Percentiles rank a stretch among this genome's conserved stretches.
These are phyloP conservation scores for Pseudococcus jackbeardsleyi DNA, from an alignment of 2,888 invertebrate genomes.

Conservation along the genomic window DNA sequence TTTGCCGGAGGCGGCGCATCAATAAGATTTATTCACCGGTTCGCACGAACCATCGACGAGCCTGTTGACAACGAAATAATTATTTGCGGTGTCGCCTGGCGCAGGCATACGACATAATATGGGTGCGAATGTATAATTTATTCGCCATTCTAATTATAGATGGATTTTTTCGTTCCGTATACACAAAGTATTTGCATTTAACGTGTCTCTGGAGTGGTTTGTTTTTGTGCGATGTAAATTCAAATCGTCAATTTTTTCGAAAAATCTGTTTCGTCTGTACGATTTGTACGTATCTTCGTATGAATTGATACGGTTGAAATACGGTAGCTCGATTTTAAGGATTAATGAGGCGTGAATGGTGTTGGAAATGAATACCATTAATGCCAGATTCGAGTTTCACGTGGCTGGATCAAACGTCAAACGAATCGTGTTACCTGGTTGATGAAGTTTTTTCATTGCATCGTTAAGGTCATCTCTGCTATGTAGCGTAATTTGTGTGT, in stretches of 20 bases:
- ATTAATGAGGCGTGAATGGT: constrained; percentile 14
- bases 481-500: not conserved
- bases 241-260: no score
- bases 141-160: not conserved
- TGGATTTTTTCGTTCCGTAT: not conserved
- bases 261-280: not conserved
- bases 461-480: not conserved
- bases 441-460: not conserved
- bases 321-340: not conserved
- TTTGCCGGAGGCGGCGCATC: constrained; percentile 18
- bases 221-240: not conserved
- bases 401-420: not conserved
- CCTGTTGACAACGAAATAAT: constrained; percentile 37
- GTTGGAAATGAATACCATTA: not conserved
- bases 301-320: not conserved
- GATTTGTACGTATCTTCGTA: not conserved
- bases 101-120: not conserved
- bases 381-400: not conserved
- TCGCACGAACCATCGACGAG: not conserved
- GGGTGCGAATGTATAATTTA: constrained; percentile 24
- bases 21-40: constrained; percentile 24
- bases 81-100: not conserved
- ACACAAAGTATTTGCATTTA: constrained; percentile 5
- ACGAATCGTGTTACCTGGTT: constrained; percentile 3
- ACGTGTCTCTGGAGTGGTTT: not conserved